Evolutionary conservation across 2,797 vertebrate genomes (phyloP), one percentile per base, ranked within the genome.

Genomic region (Aphelocoma californica): DNA sequence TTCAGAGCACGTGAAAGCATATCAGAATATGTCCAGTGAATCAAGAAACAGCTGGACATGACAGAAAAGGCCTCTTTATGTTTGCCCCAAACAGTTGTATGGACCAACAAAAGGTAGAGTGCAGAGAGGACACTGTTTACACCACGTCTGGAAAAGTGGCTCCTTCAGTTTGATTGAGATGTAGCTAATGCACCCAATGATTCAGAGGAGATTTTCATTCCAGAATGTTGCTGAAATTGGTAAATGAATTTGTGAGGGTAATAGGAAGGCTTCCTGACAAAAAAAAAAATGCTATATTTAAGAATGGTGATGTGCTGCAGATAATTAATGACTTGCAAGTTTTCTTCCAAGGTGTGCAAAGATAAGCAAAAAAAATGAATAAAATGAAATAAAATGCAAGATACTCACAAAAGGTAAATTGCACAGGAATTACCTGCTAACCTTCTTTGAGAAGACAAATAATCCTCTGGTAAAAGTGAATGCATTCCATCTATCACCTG

Each of bases 111-210:
- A 66, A 74, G 7, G 38, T 0, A 45, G 42, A 70, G 21, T 44
- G 25, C 11, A 6, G 18, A 69, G 25, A 44, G 17, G 20, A 20
- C 23, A 8, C 10, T 15, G 16, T 23, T 72, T 36, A 11, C 3
- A 18, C 10, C 21, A 26, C 1, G 0, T 36, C 31, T 54, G 9
- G 26, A 71, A 48, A 45, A 40, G 16, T 0, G 0, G 1, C 28
- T 87, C 1, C 1, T 56, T 71, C 79, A 67, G 24, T 15, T 79
- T 62, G 34, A 42, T 3, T 66, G 24, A 67, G 18, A 45, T 20
- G 5, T 7, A 84, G 4, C 10, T 31, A 67, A n/a, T 19, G 21
- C 7, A 70, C 4, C 9, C 16, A 65, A 1, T 16, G 38, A 65
- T 1, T 6, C 10, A 57, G 7, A 28, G 18, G 6, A 64, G 9